These are phyloP conservation scores for Siphamia tubifer DNA, from an alignment of 2,113 vertebrate genomes.

Conservation along the genomic window DNA sequence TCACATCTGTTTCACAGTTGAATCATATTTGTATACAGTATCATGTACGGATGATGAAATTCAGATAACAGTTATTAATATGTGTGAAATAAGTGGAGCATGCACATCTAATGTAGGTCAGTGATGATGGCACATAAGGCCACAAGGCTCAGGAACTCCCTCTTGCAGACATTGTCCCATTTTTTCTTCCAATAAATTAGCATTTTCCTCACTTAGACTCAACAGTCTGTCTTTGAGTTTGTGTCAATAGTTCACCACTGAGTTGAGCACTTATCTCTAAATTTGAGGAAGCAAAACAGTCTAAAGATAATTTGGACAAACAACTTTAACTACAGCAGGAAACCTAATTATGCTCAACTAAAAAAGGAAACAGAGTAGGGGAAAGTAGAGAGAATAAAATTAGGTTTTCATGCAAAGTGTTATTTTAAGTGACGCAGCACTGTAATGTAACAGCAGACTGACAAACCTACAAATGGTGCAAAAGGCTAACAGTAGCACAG, in stretches of 20 bases:
- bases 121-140: constrained; percentile 28
- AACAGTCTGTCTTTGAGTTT: neutral
- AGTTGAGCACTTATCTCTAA: neutral
- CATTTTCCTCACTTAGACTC: neutral
- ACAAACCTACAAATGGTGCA: neutral
- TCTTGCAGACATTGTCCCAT: constrained; percentile 37
- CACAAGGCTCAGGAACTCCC: constrained; percentile 41
- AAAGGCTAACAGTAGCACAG: neutral
- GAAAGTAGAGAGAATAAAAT: neutral
- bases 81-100: constrained; percentile 43
- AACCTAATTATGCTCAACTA: neutral
- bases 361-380: constrained; percentile 17
- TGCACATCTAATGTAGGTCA: constrained; percentile 60
- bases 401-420: neutral
- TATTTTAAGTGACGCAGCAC: neutral
- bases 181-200: constrained; percentile 23
- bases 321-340: neutral
- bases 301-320: neutral
- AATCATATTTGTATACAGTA: constrained; percentile 58
- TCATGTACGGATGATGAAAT: constrained; percentile 7
- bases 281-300: constrained; percentile 41
- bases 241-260: neutral
- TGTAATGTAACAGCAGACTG: neutral
- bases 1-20: constrained; percentile 41
- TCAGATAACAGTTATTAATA: constrained; percentile 38